Evolutionary conservation across 1,140 invertebrate genomes (phyloP).

Genomic region (Drosophila quadrilineata): DNA sequence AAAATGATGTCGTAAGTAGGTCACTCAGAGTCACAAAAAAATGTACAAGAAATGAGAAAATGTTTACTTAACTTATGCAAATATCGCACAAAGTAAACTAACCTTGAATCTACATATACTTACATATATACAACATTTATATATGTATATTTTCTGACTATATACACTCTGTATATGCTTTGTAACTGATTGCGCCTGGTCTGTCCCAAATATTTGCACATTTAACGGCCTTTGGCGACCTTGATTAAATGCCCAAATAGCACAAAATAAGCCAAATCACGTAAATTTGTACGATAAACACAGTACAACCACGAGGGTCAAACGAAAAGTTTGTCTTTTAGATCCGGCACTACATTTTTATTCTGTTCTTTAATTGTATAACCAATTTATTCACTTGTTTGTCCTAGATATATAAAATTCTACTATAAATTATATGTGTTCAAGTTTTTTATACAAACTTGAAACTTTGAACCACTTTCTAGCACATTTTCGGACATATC

Average conservation of each 20-base stretch:
- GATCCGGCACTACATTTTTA: too few relatives aligned
- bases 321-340: background rate
- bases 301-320: background rate
- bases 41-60: background rate
- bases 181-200: conserved; percentile 24
- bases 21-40: conserved; percentile 35
- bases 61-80: conserved; percentile 35
- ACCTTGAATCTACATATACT: conserved; percentile 35
- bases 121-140: background rate
- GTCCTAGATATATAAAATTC: too few relatives aligned
- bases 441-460: too few relatives aligned
- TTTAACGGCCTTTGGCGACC: conserved; percentile 52
- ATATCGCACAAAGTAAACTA: conserved; percentile 21
- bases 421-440: too few relatives aligned
- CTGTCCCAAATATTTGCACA: conserved; percentile 58
- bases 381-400: too few relatives aligned
- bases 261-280: conserved; percentile 19
- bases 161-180: background rate
- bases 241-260: conserved; percentile 68
- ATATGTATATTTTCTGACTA: background rate
- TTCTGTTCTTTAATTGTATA: too few relatives aligned
- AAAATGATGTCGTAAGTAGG: conserved; percentile 54
- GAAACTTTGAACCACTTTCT: too few relatives aligned
- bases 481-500: too few relatives aligned
- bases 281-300: conserved; percentile 45